Conservation (phyloP, 2,113 vertebrate genomes). For the Bujurquina vittata region DNA sequence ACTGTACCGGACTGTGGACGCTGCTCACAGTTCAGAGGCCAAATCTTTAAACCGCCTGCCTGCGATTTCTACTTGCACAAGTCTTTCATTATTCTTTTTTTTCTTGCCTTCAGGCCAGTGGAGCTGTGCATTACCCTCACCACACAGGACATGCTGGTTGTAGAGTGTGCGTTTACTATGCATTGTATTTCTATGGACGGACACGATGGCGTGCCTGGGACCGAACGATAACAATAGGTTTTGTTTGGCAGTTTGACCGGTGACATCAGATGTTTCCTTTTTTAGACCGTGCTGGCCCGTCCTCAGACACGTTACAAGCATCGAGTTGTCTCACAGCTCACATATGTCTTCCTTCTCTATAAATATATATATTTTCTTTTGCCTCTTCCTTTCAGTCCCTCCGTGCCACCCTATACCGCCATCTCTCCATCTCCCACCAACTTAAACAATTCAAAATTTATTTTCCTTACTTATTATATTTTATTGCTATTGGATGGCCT, state of each 20-base stretch:
- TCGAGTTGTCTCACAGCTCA: background rate
- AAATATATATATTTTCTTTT: background rate
- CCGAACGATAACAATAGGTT: slow-evolving; percentile 50
- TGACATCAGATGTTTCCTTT: slow-evolving; percentile 57
- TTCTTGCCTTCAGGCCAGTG: background rate
- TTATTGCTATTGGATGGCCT: slow-evolving; percentile 4
- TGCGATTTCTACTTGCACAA: slow-evolving; percentile 36
- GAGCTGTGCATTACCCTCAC: slow-evolving; percentile 48
- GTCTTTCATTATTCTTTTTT: slow-evolving; percentile 62
- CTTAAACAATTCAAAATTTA: background rate
- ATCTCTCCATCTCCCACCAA: background rate
- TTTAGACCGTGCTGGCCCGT: slow-evolving; percentile 9
- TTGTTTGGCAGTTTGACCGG: slow-evolving; percentile 26
- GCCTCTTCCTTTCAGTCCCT: background rate
- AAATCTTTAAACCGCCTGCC: slow-evolving; percentile 21
- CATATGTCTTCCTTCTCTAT: background rate
- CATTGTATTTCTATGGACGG: slow-evolving; percentile 33
- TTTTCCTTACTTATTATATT: slow-evolving; percentile 32
- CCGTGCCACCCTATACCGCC: background rate
- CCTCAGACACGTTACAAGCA: background rate
- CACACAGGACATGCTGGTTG: slow-evolving; percentile 50
- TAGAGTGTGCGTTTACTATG: slow-evolving; percentile 45
- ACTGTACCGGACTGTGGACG: background rate
- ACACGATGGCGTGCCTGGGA: slow-evolving; percentile 22
- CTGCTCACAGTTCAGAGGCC: background rate